Conservation (phyloP, 2,113 vertebrate genomes). For the Oxyruncus cristatus region DNA sequence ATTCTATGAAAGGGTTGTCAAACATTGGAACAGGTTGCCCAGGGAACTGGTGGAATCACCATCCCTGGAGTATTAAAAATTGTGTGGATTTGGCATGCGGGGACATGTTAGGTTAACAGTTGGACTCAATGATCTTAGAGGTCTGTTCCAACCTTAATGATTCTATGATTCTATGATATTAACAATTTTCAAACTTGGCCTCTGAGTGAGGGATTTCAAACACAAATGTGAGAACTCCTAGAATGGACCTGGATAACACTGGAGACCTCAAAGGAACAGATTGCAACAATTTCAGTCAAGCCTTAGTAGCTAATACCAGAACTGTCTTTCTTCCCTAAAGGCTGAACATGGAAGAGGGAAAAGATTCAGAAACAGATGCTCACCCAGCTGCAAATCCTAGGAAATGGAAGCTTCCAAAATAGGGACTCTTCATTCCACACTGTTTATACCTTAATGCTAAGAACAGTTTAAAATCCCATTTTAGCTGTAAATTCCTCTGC, state of each 20-base stretch:
- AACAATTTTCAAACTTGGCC: not conserved
- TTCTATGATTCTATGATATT: not conserved
- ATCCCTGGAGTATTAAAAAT: not conserved
- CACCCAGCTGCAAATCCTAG: not conserved
- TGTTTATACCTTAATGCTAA: not conserved
- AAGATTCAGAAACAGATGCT: not conserved
- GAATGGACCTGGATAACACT: not conserved
- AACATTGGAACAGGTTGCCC: not conserved
- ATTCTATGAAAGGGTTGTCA: not conserved
- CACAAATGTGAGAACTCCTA: not conserved
- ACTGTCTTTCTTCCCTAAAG: not conserved
- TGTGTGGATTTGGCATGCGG: not conserved
- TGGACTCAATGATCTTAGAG: not conserved
- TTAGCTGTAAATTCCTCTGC: not conserved
- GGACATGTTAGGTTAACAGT: not conserved
- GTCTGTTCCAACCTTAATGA: not conserved
- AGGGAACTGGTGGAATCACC: not conserved
- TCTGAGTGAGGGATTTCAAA: not conserved
- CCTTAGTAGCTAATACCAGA: not conserved
- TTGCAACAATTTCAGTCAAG: not conserved
- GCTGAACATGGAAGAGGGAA: not conserved
- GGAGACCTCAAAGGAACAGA: not conserved
- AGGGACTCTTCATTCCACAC: not conserved
- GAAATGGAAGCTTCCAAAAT: not conserved
- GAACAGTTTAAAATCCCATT: not conserved